Evolutionary conservation across 2,888 invertebrate species (phyloP).

Genomic region (Vannuccia rotundouncinata): DNA sequence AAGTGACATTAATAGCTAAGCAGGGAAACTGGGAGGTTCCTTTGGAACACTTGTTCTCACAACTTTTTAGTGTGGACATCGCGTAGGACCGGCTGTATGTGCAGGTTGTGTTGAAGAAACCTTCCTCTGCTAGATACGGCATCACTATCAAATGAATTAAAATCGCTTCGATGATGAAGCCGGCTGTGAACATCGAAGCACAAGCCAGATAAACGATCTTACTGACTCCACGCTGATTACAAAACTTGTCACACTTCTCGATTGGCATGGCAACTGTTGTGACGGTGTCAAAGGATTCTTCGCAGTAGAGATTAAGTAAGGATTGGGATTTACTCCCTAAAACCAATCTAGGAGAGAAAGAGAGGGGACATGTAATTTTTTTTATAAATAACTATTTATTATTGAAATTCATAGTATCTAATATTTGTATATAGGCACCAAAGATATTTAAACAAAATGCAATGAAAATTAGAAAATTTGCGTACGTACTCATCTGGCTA

Average conservation of each 20-base stretch:
- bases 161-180: slow-evolving; percentile 18
- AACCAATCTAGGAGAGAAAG: too few species aligned
- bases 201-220: slow-evolving; percentile 27
- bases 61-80: not conserved
- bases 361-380: too few species aligned
- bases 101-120: not conserved
- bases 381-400: too few species aligned
- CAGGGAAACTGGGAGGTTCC: slow-evolving; percentile 1
- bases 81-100: not conserved
- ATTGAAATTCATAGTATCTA: too few species aligned
- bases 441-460: too few species aligned
- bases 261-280: not conserved
- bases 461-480: too few species aligned
- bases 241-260: not conserved
- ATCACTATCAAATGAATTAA: slow-evolving; percentile 8
- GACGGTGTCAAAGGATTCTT: too few species aligned
- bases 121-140: not conserved
- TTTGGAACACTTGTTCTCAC: slow-evolving; percentile 33
- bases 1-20: not conserved
- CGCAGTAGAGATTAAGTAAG: too few species aligned
- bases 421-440: too few species aligned
- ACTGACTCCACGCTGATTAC: not conserved
- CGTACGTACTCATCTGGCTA: too few species aligned
- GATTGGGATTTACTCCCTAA: too few species aligned
- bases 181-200: not conserved